phyloP scores from a whole-genome alignment of 2,888 invertebrate species.

The Drosophila paracracens region DNA sequence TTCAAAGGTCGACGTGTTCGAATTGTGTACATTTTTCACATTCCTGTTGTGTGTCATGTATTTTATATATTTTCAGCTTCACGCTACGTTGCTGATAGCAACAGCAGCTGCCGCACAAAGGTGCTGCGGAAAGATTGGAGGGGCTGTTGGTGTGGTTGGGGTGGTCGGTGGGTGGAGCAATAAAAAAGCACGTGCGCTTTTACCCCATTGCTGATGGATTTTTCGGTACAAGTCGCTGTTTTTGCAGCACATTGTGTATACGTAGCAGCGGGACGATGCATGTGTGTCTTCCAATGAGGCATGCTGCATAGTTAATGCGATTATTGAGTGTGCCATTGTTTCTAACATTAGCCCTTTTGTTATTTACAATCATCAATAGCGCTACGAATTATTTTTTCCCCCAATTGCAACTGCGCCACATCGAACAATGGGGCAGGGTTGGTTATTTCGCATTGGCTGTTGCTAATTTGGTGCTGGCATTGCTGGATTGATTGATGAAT shows the following conservation, averaged over 20 bases:
- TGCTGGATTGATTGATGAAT: conserved; percentile 51
- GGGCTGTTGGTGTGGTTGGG: too few species aligned
- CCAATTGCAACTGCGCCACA: conserved; percentile 16
- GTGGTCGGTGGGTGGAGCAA: conserved; percentile 4
- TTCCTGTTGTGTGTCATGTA: conserved; percentile 23
- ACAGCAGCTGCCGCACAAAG: conserved; percentile 4
- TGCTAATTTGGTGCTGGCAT: conserved; percentile 69
- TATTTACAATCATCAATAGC: conserved; percentile 31
- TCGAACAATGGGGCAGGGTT: conserved; percentile 24
- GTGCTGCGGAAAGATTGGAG: not conserved
- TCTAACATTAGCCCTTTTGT: conserved; percentile 17
- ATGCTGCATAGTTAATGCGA: conserved; percentile 35
- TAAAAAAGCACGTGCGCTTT: conserved; percentile 22
- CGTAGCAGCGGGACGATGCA: conserved; percentile 22
- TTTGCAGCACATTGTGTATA: conserved; percentile 35
- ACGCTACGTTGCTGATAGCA: conserved; percentile 7
- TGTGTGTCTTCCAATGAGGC: not conserved
- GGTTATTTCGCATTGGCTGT: conserved; percentile 23
- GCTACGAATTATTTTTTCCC: conserved; percentile 46
- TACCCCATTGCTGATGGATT: conserved; percentile 45
- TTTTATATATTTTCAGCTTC: conserved; percentile 7
- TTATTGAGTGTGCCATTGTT: conserved; percentile 21
- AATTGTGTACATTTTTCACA: conserved; percentile 17
- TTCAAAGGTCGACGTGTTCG: conserved; percentile 22
- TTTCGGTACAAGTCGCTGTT: conserved; percentile 28